Percentiles rank a stretch among this genome's conserved stretches.
Conservation (phyloP, 2,113 vertebrate species). For the Cettia cetti region DNA sequence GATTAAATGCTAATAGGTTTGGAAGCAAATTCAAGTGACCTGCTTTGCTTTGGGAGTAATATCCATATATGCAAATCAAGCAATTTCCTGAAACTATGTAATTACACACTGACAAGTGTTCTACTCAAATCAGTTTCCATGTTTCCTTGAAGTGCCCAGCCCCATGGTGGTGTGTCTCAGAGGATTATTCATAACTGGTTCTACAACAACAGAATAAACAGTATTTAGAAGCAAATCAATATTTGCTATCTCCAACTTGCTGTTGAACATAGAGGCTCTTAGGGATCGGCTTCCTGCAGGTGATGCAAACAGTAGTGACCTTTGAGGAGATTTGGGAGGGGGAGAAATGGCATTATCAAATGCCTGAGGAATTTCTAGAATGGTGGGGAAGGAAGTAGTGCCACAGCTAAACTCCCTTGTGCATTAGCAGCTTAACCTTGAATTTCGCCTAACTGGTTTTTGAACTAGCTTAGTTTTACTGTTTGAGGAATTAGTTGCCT, state of each 20-base stretch:
- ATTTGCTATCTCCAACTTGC: background rate
- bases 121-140: background rate
- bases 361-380: background rate
- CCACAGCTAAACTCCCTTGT: background rate
- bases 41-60: constrained; percentile 7
- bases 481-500: background rate
- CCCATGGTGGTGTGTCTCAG: background rate
- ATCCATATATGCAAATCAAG: constrained; percentile 18
- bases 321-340: background rate
- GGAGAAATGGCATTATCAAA: background rate
- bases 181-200: constrained; percentile 27
- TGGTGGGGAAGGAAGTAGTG: background rate
- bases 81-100: background rate
- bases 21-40: constrained; percentile 9
- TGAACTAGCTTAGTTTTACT: background rate
- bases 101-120: background rate
- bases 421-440: background rate
- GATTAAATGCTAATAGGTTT: constrained; percentile 23
- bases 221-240: constrained; percentile 39
- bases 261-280: background rate
- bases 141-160: constrained; percentile 12
- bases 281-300: background rate
- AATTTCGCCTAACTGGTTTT: background rate
- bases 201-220: constrained; percentile 25
- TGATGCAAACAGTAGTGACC: background rate